Evolutionary conservation across 2,113 vertebrate genomes (phyloP).

Genomic region (Sturnus vulgaris): DNA sequence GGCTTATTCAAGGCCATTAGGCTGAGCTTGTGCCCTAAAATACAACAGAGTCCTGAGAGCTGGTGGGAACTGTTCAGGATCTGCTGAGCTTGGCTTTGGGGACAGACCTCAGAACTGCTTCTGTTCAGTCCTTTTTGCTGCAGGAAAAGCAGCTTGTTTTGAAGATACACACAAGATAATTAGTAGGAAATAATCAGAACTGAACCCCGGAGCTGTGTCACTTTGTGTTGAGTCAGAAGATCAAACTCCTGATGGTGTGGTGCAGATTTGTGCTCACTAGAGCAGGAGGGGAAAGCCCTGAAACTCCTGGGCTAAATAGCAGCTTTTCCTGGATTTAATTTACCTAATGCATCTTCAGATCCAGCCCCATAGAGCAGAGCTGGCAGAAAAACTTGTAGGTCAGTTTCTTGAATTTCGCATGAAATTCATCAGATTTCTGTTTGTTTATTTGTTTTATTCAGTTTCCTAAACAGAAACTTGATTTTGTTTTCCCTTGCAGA

Average conservation of each 20-base stretch:
- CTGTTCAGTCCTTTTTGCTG: background rate
- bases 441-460: background rate
- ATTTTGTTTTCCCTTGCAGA: background rate
- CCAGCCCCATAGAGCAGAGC: background rate
- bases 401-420: background rate
- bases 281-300: background rate
- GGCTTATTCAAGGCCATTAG: background rate
- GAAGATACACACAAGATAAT: accelerated
- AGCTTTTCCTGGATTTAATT: background rate
- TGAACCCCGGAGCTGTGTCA: accelerated
- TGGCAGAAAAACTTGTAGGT: background rate
- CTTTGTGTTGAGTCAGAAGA: background rate
- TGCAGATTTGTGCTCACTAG: background rate
- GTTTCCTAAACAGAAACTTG: background rate
- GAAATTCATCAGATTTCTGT: background rate
- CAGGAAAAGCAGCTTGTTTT: background rate
- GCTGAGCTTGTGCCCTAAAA: background rate
- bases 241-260: accelerated
- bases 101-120: background rate
- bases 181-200: background rate
- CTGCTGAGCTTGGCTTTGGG: background rate
- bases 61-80: accelerated
- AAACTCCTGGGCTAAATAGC: background rate
- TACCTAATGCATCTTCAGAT: background rate
- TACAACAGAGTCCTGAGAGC: accelerated